Evolutionary conservation across 2,888 invertebrate species (phyloP), one percentile per base, ranked within the genome.

Genomic region (Sipha maydis): DNA sequence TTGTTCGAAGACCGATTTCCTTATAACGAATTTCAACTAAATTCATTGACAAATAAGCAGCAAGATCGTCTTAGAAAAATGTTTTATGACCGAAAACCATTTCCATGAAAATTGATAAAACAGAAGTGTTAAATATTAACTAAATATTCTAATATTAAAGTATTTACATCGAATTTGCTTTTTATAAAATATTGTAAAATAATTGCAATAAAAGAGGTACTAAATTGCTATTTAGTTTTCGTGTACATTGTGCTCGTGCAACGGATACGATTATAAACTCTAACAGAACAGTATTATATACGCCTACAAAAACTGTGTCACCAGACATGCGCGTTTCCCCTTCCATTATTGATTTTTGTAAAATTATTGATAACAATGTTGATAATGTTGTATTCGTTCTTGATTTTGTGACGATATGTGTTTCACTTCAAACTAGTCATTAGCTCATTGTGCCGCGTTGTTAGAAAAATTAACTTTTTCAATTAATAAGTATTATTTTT

Each of bases 261-360:
- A 61, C 25, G 25, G 25, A 4, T 7, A 21, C 61, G 61, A 5
- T 7, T 21, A 14, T 21, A 61, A 61, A 19, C 21, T 56, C 56
- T 11, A 11, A 17, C 4, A 41, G 1, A 71, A 71, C 48, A 14
- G 48, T 2, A 48, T 1, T 48, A 48, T n/a, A n/a, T n/a, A n/a
- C 48, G 48, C 71, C 48, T 48, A 21, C 61, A 21, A 79, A 28
- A 86, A 71, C 48, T 85, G 85, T 85, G 85, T 86, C 86, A 86
- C 25, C 25, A 48, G n/a, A 17, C 86, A 86, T 80, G 86, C 86
- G 86, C 56, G 17, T 80, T 54, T 56, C 28, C 73, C 86, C 21
- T 80, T 41, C 79, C 28, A 80, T 41, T 86, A 86, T 86, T 86
- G 86, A 86, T 86, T 85, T 85, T 69, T n/a, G 28, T 28, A 76